Base-by-base conservation (phyloP, 2,888 invertebrate genomes). In the Xestobium rufovillosum region DNA sequence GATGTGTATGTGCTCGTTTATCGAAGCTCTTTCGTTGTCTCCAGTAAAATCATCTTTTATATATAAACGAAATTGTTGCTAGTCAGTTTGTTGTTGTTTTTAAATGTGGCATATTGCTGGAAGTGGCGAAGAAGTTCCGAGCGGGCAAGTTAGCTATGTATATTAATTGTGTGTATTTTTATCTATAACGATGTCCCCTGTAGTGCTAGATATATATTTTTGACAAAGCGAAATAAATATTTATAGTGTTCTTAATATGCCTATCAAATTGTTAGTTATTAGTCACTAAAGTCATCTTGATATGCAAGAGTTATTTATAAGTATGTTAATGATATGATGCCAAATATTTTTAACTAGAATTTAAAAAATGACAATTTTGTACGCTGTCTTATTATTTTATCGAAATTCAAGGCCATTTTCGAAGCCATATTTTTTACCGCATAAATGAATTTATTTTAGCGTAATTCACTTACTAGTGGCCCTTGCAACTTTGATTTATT, bases 181-280 rank as follows among this genome's bases (percentile, higher is more conserved):
- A 38, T 32, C 38, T 40, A 36, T 26, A 40, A 32, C 33, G 43
- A 41, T 54, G 56, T 51, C 55, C 55, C 55, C 53, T 55, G 57
- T 56, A 60, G 60, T 57, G 53, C 57, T 60, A 51, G 53, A 60
- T 56, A 51, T 63, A 63, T 63, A 61, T 62, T 63, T 61, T 62
- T 63, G 57, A 59, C 59, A 59, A 57, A 57, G 49, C 46, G 52
- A 52, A 52, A 48, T 52, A 52, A 57, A 52, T 60, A 59, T 60
- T 56, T 62, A 61, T 59, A 57, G 57, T 57, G 57, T 61, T 61
- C 56, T 58, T 56, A 56, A 56, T 52, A 58, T 54, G 56, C 56
- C 57, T 56, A 55, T 55, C 51, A 56, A 54, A 51, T 59, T 63
- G 61, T 62, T 61, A 59, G 60, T 57, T 54, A 52, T 58, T 57